A percentile compares a stretch with the other conserved stretches of the same genome.
Conservation (phyloP, 2,888 invertebrate genomes). For the Leucophenga maculata region DNA sequence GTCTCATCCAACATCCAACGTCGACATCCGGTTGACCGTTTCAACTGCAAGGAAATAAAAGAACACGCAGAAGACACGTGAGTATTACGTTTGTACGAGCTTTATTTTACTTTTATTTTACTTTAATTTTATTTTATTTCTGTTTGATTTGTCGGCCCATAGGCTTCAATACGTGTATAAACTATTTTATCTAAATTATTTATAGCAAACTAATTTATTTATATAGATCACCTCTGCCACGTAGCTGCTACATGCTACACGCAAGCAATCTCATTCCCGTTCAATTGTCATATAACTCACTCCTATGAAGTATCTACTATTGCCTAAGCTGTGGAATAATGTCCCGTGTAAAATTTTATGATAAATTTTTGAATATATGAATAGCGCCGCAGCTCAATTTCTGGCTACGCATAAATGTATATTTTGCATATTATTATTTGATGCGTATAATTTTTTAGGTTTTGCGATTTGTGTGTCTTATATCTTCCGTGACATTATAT, state of each 20-base stretch:
- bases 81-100: too few relatives aligned
- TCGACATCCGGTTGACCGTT: not conserved
- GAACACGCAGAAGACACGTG: not conserved
- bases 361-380: slow-evolving; percentile 71
- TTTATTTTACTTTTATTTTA: too few relatives aligned
- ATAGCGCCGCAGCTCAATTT: slow-evolving; percentile 57
- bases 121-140: not conserved
- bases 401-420: slow-evolving; percentile 67
- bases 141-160: slow-evolving; percentile 7
- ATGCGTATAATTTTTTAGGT: slow-evolving; percentile 48
- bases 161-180: not conserved
- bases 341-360: slow-evolving; percentile 57
- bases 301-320: slow-evolving; percentile 24
- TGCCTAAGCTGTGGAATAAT: slow-evolving; percentile 43
- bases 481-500: slow-evolving; percentile 12
- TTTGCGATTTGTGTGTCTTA: slow-evolving; percentile 8
- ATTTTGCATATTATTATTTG: slow-evolving; percentile 63
- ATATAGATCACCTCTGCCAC: slow-evolving; percentile 11
- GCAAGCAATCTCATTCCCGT: slow-evolving; percentile 7
- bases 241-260: too few relatives aligned
- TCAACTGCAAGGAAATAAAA: not conserved
- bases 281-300: slow-evolving; percentile 17
- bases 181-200: slow-evolving; percentile 9
- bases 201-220: slow-evolving; percentile 19
- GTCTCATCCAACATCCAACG: slow-evolving; percentile 2